Conservation (phyloP, 92 coral and sea anemone species). For the Chrysogorgia sp. region DNA sequence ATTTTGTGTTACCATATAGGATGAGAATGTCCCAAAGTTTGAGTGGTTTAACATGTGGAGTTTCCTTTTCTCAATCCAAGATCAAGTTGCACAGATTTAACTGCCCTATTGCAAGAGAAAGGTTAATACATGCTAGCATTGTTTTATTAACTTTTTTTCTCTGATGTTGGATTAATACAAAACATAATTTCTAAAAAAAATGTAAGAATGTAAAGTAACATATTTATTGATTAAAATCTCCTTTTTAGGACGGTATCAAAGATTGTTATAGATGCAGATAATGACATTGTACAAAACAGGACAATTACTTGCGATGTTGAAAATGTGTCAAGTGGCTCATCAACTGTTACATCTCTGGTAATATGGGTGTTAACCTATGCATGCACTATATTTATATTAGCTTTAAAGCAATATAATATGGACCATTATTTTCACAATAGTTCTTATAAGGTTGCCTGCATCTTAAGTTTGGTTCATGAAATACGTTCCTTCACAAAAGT, state of each 20-base stretch:
- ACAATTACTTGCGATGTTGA: background rate
- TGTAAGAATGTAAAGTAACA: too few relatives aligned
- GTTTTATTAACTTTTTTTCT: too few relatives aligned
- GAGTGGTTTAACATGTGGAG: constrained; percentile 21
- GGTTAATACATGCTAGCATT: constrained; percentile 1
- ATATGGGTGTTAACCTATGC: background rate
- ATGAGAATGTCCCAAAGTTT: constrained; percentile 16
- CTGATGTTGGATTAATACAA: too few relatives aligned
- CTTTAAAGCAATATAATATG: too few relatives aligned
- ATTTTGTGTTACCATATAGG: constrained; percentile 1
- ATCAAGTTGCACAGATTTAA: constrained; percentile 28
- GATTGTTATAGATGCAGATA: background rate
- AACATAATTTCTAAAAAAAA: too few relatives aligned
- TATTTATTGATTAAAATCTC: too few relatives aligned
- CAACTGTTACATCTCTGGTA: background rate
- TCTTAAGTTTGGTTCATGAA: too few relatives aligned
- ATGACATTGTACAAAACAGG: background rate
- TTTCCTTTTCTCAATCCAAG: constrained; percentile 9
- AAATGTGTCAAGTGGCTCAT: constrained; percentile 1
- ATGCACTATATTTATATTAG: background rate
- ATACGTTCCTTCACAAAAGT: too few relatives aligned
- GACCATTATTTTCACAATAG: too few relatives aligned
- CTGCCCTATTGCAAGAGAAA: background rate
- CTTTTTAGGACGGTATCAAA: background rate
- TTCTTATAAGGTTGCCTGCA: too few relatives aligned